Conservation (phyloP, 2,888 invertebrate genomes). For the Xiphydria camelus region DNA sequence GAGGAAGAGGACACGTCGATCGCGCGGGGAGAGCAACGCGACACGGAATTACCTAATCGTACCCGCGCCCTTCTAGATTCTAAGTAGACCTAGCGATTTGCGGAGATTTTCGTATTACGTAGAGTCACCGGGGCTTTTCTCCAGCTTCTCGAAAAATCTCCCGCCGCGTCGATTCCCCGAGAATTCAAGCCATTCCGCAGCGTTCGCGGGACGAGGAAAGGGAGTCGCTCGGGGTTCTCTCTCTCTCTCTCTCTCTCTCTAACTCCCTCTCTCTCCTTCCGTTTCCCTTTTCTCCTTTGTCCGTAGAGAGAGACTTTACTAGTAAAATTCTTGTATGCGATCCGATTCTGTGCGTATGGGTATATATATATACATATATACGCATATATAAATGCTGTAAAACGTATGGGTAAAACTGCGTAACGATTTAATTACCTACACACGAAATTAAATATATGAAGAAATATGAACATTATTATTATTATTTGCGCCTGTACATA, state of each 20-base stretch:
- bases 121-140: no score
- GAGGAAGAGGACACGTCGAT: constrained; percentile 1
- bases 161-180: no score
- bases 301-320: constrained; percentile 22
- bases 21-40: neutral
- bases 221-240: no score
- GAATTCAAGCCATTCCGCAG: no score
- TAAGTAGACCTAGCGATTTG: constrained; percentile 5
- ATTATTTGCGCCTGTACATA: constrained; percentile 58
- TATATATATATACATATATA: constrained; percentile 25
- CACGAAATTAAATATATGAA: constrained; percentile 23
- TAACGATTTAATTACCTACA: constrained; percentile 26
- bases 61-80: no score
- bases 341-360: constrained; percentile 42
- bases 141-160: no score
- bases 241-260: constrained; percentile 2
- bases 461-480: constrained; percentile 39
- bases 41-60: no score
- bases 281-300: no score
- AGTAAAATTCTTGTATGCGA: constrained; percentile 49
- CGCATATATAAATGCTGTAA: constrained; percentile 39
- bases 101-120: neutral
- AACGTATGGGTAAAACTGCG: constrained; percentile 39
- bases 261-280: no score
- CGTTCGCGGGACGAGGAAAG: neutral